Evolutionary conservation across 92 coral and sea anemone genomes (phyloP), one percentile per base, ranked within the genome.

Genomic region (Nematostella vectensis): DNA sequence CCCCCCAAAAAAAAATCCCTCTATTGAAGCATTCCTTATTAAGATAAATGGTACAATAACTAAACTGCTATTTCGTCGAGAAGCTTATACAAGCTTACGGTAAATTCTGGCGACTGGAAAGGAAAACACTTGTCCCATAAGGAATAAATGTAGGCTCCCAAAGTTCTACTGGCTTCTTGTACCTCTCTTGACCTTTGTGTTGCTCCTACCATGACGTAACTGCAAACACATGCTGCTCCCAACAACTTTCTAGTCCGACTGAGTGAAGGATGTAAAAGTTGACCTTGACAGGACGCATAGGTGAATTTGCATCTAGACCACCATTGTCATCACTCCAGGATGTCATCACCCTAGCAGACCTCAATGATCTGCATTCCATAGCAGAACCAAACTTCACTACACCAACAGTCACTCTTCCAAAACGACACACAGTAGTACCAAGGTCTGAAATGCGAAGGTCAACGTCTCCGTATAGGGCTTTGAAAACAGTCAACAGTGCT

Each of bases 291-390:
- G 79, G 71, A 51, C 79, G 50, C 20, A 22, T 62, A 10, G 29
- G 33, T 11, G 51, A 50, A 12, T 48, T 57, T 9, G 25, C 22
- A 47, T 55, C 33, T 18, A 72, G 55, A 10, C 33, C 20, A 4
- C 65, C 65, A 54, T 48, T 50, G 17, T 13, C 45, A 17, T 20
- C 65, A 18, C 45, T 21, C 79, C 79, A 72, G 16, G 65, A 63
- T 2, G 79, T 71, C 19, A 72, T 24, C 12, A 72, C 49, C 21
- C 79, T 26, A 19, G 79, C 78, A 11, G 71, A 62, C 11, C 79
- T 45, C 4, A 62, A 42, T 19, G 28, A 59, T n/a, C 63, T 31
- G 36, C 59, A 39, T 2, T 62, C 78, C 58, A 44, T 26, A 12
- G 21, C 53, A 26, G 72, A 72, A 0, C 79, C 79, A 72, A 63